Percentiles rank a stretch among this genome's conserved stretches.
Conservation (phyloP, 2,888 invertebrate species). For the Tortricodes alternella region DNA sequence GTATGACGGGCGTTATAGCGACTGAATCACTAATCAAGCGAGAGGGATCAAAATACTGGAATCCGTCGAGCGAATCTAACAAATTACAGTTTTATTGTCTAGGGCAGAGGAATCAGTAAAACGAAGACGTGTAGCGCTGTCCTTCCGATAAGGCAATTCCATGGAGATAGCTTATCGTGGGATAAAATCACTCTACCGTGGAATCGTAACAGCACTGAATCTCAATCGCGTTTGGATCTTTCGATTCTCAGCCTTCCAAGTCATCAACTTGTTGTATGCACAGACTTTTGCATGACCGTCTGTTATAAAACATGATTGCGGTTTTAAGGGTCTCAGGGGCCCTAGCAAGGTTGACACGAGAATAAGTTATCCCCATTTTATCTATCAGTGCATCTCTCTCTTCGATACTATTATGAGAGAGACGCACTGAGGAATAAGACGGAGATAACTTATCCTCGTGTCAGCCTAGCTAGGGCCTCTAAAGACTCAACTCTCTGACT, state of each 20-base stretch:
- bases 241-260: conserved; percentile 44
- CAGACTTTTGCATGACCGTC: too few relatives aligned
- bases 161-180: conserved; percentile 54
- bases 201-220: conserved; percentile 66
- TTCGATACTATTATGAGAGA: too few relatives aligned
- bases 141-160: conserved; percentile 59
- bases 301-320: too few relatives aligned
- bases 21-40: conserved; percentile 42
- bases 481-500: too few relatives aligned
- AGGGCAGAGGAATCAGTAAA: conserved; percentile 45
- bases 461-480: too few relatives aligned
- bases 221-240: conserved; percentile 59
- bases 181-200: conserved; percentile 64
- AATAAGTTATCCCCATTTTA: too few relatives aligned
- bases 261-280: conserved; percentile 1
- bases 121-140: conserved; percentile 50
- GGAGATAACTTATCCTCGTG: too few relatives aligned
- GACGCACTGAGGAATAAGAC: too few relatives aligned
- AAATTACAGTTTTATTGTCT: conserved; percentile 30
- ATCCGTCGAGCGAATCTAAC: conserved; percentile 16
- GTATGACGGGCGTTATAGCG: conserved; percentile 38
- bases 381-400: too few relatives aligned
- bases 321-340: too few relatives aligned
- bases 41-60: conserved; percentile 35
- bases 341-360: too few relatives aligned